phyloP scores from a whole-genome alignment of 2,888 invertebrate species.

The Flabesymbios commensalis region DNA sequence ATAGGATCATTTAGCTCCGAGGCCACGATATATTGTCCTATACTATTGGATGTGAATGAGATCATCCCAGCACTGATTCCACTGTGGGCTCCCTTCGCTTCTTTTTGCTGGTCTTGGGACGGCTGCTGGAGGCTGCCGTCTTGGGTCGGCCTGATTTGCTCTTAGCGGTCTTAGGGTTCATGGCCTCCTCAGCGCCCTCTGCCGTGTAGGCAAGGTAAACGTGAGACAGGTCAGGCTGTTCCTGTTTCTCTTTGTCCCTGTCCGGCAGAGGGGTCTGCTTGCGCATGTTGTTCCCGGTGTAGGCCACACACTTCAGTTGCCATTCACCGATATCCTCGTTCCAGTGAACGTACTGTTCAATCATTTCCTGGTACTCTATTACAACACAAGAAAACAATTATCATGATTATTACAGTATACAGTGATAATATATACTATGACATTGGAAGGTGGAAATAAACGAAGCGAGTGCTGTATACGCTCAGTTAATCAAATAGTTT shows the following conservation, averaged over 20 bases:
- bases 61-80: too few species aligned
- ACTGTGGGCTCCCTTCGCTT: too few species aligned
- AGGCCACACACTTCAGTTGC: slow-evolving; percentile 96
- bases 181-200: slow-evolving; percentile 65
- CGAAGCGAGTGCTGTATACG: too few species aligned
- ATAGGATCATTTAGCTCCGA: too few species aligned
- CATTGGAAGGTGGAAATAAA: too few species aligned
- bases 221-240: slow-evolving; percentile 70
- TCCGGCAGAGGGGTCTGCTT: slow-evolving; percentile 63
- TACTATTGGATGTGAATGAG: too few species aligned
- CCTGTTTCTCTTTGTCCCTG: slow-evolving; percentile 56
- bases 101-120: slow-evolving; percentile 59
- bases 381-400: too few species aligned
- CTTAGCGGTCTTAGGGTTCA: slow-evolving; percentile 64
- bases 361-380: slow-evolving; percentile 75
- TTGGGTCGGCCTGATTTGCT: slow-evolving; percentile 48
- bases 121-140: slow-evolving; percentile 36
- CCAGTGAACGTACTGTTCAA: slow-evolving; percentile 90
- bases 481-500: too few species aligned
- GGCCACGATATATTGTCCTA: too few species aligned
- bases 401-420: too few species aligned
- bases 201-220: slow-evolving; percentile 72
- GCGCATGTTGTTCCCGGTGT: slow-evolving; percentile 98
- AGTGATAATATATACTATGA: too few species aligned
- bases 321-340: slow-evolving; percentile 98